Base-by-base conservation (phyloP, 2,113 vertebrate genomes). In the Clarias magur region DNA sequence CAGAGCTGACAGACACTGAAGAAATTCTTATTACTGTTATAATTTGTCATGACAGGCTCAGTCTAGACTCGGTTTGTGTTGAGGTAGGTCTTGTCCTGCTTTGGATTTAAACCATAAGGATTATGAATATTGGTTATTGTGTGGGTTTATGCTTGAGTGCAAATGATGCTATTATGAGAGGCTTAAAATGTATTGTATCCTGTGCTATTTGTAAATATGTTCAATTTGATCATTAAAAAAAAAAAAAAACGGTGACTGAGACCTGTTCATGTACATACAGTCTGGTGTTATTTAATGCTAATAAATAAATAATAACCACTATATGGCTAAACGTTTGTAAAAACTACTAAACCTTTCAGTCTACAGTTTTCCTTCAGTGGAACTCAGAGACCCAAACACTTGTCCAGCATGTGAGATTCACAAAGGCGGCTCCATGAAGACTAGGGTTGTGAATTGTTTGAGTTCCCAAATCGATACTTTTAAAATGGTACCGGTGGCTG, bases 11-110 rank as follows among this genome's bases (percentile, higher is more conserved):
- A 82, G 72, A 82, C 60, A 85, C 67, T 76, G 65, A 80, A 76
- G 53, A 42, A 82, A 87, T 62, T 56, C 48, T 84, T 67, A 38
- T 57, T 85, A 54, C 62, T 57, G 63, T 63, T 78, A 82, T 88
- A 86, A 88, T 88, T 85, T 78, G 83, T 67, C 80, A 79, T 80
- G 57, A 88, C 68, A 68, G 65, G 59, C 30, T 72, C 48, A 62
- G 63, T 83, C 83, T 83, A 78, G 62, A 82, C 60, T 60, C 76
- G 82, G 83, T 62, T 82, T 88, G 62, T 48, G 21, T 42, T 84
- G 75, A 82, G 34, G 53, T 78, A 60, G 84, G 84, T 70, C 63
- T 54, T 70, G 25, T 63, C 75, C 68, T 76, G 70, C 30, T 19
- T 68, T 57, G 23, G 53, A 78, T 16, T 48, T 42, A 78, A n/a